phyloP scores from a whole-genome alignment of 2,888 invertebrate species.

The Diplolepis rosae region DNA sequence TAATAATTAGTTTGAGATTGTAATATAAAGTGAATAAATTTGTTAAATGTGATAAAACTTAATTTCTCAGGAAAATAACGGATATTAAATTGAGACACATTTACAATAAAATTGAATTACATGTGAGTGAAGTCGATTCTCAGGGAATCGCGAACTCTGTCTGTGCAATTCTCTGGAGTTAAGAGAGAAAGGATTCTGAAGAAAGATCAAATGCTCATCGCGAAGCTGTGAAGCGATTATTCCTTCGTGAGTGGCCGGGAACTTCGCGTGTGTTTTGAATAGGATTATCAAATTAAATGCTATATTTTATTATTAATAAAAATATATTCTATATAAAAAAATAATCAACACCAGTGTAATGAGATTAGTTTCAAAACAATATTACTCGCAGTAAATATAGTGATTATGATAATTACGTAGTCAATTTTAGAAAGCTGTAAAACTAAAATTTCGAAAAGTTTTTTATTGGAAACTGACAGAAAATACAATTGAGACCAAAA shows the following conservation, averaged over 20 bases:
- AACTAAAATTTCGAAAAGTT: neutral
- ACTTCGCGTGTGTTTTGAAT: slow-evolving; percentile 43
- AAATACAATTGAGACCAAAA: neutral
- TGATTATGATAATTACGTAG: neutral
- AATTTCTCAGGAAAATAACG: neutral
- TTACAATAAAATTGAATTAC: slow-evolving; percentile 16
- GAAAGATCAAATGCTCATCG: slow-evolving; percentile 49
- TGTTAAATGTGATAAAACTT: neutral
- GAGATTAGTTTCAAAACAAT: neutral
- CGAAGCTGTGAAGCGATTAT: slow-evolving; percentile 50
- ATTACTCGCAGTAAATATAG: neutral
- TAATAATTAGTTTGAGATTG: too few relatives aligned
- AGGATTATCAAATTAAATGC: neutral
- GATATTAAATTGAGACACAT: neutral
- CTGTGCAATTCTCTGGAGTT: slow-evolving; percentile 37
- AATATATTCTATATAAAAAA: neutral
- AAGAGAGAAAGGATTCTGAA: slow-evolving; percentile 54
- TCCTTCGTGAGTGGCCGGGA: slow-evolving; percentile 52
- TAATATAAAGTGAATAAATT: too few relatives aligned
- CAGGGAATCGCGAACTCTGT: slow-evolving; percentile 36
- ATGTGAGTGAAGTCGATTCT: slow-evolving; percentile 36
- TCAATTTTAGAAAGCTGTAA: neutral
- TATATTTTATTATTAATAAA: neutral
- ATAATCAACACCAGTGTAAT: neutral
- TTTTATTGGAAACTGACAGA: neutral